Evolutionary conservation across 2,888 invertebrate genomes (phyloP).

Genomic region (Drosophila percnosoma): DNA sequence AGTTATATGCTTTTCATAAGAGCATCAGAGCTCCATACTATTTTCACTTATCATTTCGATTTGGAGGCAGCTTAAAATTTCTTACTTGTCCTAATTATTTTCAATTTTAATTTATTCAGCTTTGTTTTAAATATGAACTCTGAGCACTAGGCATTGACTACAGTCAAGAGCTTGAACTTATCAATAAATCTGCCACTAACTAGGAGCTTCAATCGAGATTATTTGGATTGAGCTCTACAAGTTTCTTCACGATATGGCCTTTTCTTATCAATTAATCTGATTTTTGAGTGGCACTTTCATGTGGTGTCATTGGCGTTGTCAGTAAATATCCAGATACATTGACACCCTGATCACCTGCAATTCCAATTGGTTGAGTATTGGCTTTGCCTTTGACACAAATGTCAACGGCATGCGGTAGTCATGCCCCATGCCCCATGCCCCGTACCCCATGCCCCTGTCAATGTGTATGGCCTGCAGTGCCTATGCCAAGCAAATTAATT

Average conservation of each 20-base stretch:
- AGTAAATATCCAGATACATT: slow-evolving; percentile 4
- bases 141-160: background rate
- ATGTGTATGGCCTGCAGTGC: slow-evolving; percentile 57
- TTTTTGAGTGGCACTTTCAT: slow-evolving; percentile 8
- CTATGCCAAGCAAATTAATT: slow-evolving; percentile 69
- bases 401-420: slow-evolving; percentile 64
- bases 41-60: background rate
- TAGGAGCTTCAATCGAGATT: background rate
- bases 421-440: slow-evolving; percentile 21
- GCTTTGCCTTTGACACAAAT: slow-evolving; percentile 65
- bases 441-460: slow-evolving; percentile 20
- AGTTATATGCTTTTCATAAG: background rate
- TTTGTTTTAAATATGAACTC: background rate
- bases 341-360: slow-evolving; percentile 32
- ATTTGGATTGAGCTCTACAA: background rate
- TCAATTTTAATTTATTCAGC: background rate
- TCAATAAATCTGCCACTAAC: background rate
- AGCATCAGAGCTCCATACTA: background rate
- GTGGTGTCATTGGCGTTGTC: slow-evolving; percentile 8
- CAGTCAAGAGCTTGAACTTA: background rate
- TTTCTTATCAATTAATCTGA: background rate
- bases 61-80: background rate
- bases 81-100: too few species aligned
- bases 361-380: slow-evolving; percentile 44
- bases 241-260: background rate